Evolutionary conservation across 2,113 vertebrate genomes (phyloP), one percentile per base, ranked within the genome.

Genomic region (Cisticola juncidis): DNA sequence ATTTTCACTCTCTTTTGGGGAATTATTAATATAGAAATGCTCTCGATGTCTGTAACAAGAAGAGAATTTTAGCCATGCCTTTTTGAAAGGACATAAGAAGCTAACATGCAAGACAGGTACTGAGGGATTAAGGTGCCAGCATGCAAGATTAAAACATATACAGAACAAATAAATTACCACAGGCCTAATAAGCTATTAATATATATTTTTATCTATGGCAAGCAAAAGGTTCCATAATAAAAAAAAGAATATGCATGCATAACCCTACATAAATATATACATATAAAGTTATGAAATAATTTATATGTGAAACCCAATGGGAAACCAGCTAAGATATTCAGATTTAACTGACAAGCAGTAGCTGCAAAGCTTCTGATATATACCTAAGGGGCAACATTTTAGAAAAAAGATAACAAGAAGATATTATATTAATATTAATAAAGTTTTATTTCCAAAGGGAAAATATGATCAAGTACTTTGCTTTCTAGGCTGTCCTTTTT

Each of bases 341-440:
- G 57, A 81, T 79, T 78, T 84, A 94, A 91, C 66, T 85, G 90
- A 86, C 69, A 92, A 74, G 65, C 7, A 71, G 38, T 88, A 72
- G 48, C 28, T 81, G 70, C 44, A 89, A 82, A 85, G 15, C 42
- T 78, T 91, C 90, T 91, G 77, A 51, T 81, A 69, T 88, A 81
- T 95, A 93, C 72, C 81, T 94, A 91, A 71, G 83, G 91, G 73
- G 36, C 25, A 92, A 85, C 51, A 78, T 76, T 94, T 96, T 92
- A 72, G n/a, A 95, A 95, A 61, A 84, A 68, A 94, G 74, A 82
- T 94, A 95, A 94, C 78, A 91, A 87, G 91, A 81, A 84, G 89
- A 94, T 92, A 93, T 65, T 66, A 26, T 84, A 94, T 96, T 90
- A 94, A 94, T 96, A 92, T 96, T 96, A 94, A 95, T 94, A 88